phyloP scores from a whole-genome alignment of 2,113 vertebrate genomes.

The Falco punctatus region DNA sequence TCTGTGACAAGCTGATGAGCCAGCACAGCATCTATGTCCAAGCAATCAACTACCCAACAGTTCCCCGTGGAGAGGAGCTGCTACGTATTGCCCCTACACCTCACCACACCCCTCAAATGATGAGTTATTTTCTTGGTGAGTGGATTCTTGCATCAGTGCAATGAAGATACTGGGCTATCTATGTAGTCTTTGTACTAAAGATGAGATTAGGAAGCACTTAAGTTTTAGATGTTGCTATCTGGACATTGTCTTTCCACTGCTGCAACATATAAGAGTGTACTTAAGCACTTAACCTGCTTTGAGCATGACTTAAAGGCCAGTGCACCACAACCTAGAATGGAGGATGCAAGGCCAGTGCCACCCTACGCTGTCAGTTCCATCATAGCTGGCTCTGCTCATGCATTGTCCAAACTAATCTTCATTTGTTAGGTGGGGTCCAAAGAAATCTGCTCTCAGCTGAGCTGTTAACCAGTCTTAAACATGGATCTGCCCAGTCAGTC shows the following conservation, averaged over 20 bases:
- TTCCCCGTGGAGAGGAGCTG: slow-evolving; percentile 91
- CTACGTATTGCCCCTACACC: slow-evolving; percentile 94
- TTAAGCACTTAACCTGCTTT: not conserved
- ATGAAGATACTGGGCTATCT: not conserved
- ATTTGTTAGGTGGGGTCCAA: not conserved
- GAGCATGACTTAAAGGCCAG: not conserved
- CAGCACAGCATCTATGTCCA: slow-evolving; percentile 95
- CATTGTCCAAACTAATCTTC: not conserved
- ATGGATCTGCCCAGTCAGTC: not conserved
- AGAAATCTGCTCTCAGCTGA: not conserved
- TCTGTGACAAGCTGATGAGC: slow-evolving; percentile 93
- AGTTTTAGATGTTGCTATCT: not conserved
- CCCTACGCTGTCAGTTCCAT: not conserved
- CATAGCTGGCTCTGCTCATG: not conserved
- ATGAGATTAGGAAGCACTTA: not conserved
- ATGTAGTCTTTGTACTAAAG: not conserved
- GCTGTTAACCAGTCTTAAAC: not conserved
- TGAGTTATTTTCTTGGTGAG: slow-evolving; percentile 94
- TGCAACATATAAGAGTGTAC: fast-evolving
- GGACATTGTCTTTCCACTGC: not conserved
- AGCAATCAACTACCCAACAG: slow-evolving; percentile 96
- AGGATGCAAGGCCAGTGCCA: not conserved
- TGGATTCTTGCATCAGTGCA: not conserved
- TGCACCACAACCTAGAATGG: not conserved
- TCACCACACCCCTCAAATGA: slow-evolving; percentile 97